These are phyloP conservation scores for Hecatera dysodea DNA, from an alignment of 2,888 invertebrate genomes.

Conservation along the genomic window DNA sequence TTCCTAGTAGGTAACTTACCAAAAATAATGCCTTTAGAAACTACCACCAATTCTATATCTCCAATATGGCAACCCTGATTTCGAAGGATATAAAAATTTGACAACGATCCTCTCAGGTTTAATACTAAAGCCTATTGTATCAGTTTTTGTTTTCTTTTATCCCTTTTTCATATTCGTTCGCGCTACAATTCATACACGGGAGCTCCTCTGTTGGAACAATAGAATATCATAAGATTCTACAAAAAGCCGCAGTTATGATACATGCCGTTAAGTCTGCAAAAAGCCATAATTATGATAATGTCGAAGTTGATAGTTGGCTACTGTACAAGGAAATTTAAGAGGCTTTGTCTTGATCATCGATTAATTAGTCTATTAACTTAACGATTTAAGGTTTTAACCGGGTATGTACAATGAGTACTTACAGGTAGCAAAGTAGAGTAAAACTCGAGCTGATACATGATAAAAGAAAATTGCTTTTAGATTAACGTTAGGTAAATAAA, in stretches of 20 bases:
- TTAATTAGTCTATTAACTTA: too few relatives aligned
- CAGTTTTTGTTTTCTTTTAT: conserved; percentile 76
- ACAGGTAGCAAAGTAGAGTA: too few relatives aligned
- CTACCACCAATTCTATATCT: background rate
- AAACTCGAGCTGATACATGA: too few relatives aligned
- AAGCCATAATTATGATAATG: conserved; percentile 19
- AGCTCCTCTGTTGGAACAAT: conserved; percentile 70
- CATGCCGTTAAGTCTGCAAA: conserved; percentile 27
- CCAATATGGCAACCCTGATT: conserved; percentile 63
- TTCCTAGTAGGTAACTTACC: too few relatives aligned
- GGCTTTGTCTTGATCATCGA: background rate
- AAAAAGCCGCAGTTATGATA: conserved; percentile 41
- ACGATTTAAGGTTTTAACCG: too few relatives aligned
- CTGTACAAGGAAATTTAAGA: background rate
- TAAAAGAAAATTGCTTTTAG: too few relatives aligned
- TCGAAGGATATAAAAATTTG: conserved; percentile 82
- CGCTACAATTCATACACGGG: conserved; percentile 80
- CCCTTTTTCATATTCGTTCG: conserved; percentile 78
- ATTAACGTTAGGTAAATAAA: too few relatives aligned
- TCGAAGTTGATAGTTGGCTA: conserved; percentile 4
- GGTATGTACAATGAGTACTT: too few relatives aligned
- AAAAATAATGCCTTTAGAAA: background rate
- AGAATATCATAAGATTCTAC: conserved; percentile 44
- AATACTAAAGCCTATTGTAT: conserved; percentile 85
- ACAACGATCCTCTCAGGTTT: conserved; percentile 83